Evolutionary conservation across 2,888 invertebrate genomes (phyloP).

Genomic region (Apodemia mormo): DNA sequence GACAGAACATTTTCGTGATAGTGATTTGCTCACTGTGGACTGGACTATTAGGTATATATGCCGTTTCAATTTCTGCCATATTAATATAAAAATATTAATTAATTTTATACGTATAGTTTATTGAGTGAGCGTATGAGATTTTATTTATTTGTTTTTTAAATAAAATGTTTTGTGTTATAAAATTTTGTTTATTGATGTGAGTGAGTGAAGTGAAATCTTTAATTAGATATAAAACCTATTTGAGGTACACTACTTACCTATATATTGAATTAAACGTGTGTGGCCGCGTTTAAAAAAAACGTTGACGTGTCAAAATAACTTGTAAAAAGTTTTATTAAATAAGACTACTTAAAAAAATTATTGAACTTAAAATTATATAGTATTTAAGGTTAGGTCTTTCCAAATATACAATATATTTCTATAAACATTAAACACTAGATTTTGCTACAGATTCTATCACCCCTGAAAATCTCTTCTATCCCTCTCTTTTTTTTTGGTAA

Average conservation of each 20-base stretch:
- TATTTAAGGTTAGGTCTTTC: no score
- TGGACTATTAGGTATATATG: conserved; percentile 57
- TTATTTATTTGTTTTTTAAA: conserved; percentile 62
- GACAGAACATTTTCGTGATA: conserved; percentile 76
- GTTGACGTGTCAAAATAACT: no score
- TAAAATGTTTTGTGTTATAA: conserved; percentile 72
- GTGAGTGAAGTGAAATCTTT: neutral
- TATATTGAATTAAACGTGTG: no score
- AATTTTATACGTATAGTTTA: conserved; percentile 57
- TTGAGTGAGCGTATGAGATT: conserved; percentile 64
- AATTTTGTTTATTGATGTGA: conserved; percentile 41
- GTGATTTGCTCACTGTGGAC: conserved; percentile 46
- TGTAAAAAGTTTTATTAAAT: no score
- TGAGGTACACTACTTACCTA: neutral
- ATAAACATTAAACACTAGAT: no score
- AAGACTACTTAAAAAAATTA: no score
- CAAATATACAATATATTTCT: no score
- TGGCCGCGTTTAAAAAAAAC: no score
- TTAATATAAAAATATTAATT: conserved; percentile 66
- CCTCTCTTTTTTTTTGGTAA: no score
- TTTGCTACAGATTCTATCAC: no score
- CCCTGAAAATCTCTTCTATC: no score
- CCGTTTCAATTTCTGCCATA: conserved; percentile 69
- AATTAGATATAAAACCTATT: neutral
- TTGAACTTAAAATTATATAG: no score